Evolutionary conservation across 2,888 invertebrate species (phyloP).

Genomic region (Tetragonisca angustula): DNA sequence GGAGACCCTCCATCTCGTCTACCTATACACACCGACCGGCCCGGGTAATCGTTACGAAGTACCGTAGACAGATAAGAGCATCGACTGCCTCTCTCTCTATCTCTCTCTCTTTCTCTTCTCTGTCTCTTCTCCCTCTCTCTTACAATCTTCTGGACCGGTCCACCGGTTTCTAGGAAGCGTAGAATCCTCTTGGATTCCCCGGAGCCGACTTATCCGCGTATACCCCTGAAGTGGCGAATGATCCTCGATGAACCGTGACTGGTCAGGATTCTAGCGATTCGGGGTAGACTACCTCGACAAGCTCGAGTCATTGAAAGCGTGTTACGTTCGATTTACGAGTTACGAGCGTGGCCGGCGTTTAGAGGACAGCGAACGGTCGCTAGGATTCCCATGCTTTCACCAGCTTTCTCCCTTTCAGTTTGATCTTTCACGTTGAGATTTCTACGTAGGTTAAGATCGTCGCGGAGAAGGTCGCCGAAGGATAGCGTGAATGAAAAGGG

Average conservation of each 20-base stretch:
- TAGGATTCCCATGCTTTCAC: not conserved
- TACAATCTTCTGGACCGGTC: slow-evolving; percentile 25
- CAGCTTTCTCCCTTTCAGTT: too few species aligned
- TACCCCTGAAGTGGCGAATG: slow-evolving; percentile 71
- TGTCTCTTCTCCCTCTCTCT: slow-evolving; percentile 9
- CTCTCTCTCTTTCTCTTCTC: not conserved
- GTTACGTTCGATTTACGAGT: slow-evolving; percentile 50
- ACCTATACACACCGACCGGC: slow-evolving; percentile 70
- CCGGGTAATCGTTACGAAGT: slow-evolving; percentile 79
- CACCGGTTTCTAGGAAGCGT: slow-evolving; percentile 66
- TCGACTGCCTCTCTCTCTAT: slow-evolving; percentile 61
- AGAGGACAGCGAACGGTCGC: slow-evolving; percentile 7
- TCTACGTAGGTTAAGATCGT: not conserved
- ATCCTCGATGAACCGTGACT: slow-evolving; percentile 77
- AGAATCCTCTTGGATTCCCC: slow-evolving; percentile 74
- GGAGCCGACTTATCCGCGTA: slow-evolving; percentile 74
- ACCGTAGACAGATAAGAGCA: slow-evolving; percentile 77
- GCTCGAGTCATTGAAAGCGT: slow-evolving; percentile 44
- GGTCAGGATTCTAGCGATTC: slow-evolving; percentile 66
- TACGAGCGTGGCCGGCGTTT: slow-evolving; percentile 44
- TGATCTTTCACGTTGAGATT: not conserved
- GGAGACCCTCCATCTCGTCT: slow-evolving; percentile 52
- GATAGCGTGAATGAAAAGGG: not conserved
- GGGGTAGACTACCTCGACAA: slow-evolving; percentile 26
- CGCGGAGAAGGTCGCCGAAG: not conserved